Percentiles rank a stretch among this genome's conserved stretches.
These are phyloP conservation scores for Melanerpes formicivorus DNA, from an alignment of 2,113 vertebrate species.

Conservation along the genomic window DNA sequence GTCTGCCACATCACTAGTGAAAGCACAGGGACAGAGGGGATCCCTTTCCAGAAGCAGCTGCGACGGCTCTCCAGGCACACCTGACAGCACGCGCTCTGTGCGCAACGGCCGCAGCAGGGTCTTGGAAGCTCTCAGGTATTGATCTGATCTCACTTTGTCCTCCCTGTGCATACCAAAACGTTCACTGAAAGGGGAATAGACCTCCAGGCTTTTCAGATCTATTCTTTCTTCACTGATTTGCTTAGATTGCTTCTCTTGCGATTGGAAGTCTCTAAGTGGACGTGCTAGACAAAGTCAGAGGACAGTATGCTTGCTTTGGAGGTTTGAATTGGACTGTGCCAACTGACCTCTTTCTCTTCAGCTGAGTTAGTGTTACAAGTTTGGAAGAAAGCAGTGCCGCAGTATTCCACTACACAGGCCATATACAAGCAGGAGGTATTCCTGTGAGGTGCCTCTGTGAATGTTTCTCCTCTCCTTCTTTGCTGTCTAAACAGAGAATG, in stretches of 20 bases:
- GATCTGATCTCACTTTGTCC: neutral
- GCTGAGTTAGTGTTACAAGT: neutral
- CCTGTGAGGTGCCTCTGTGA: neutral
- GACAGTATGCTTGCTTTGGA: neutral
- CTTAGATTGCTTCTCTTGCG: neutral
- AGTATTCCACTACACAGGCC: neutral
- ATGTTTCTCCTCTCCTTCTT: neutral
- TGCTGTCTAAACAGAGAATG: neutral
- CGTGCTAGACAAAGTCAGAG: neutral
- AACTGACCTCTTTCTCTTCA: neutral
- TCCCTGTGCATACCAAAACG: neutral
- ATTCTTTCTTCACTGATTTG: neutral
- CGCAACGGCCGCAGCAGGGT: slow-evolving; percentile 85
- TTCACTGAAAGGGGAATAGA: neutral
- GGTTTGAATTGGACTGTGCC: neutral
- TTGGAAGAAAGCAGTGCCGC: neutral
- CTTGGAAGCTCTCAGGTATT: slow-evolving; percentile 91
- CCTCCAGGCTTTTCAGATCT: neutral
- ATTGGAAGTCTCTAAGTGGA: neutral
- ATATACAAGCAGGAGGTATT: neutral
- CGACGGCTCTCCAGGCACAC: slow-evolving; percentile 79
- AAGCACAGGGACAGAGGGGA: slow-evolving; percentile 79
- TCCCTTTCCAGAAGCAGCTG: slow-evolving; percentile 78
- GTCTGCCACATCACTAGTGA: slow-evolving; percentile 90
- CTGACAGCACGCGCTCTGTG: slow-evolving; percentile 75